A percentile compares a stretch with the other conserved stretches of the same genome.
Evolutionary conservation across 1,140 invertebrate species (phyloP).

Genomic region (Ganaspis sp.): DNA sequence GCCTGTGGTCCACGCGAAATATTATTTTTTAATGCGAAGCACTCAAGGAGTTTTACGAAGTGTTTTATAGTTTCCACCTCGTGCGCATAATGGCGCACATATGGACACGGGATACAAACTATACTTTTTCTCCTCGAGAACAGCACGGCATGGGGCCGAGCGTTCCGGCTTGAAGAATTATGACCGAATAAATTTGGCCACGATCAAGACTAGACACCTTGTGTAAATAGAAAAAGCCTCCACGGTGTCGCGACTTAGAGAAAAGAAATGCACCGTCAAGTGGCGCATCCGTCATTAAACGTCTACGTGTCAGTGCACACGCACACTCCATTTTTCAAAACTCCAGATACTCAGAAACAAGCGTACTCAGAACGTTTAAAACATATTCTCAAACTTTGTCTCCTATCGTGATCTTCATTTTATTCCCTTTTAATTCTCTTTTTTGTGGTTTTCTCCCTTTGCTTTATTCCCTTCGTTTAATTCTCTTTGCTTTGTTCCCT

Average conservation of each 20-base stretch:
- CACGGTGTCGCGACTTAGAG: neutral
- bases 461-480: no score
- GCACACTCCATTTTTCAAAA: neutral
- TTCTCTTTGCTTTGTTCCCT: no score
- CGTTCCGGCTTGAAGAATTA: neutral
- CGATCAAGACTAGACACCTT: constrained; percentile 20
- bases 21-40: neutral
- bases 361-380: neutral
- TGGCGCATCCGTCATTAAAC: constrained; percentile 12
- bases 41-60: constrained; percentile 32
- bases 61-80: constrained; percentile 27
- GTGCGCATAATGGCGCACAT: constrained; percentile 26
- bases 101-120: constrained; percentile 27
- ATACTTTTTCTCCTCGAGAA: neutral
- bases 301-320: neutral
- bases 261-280: constrained; percentile 25
- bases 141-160: constrained; percentile 17
- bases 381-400: no score
- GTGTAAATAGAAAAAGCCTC: constrained; percentile 17
- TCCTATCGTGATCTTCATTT: no score
- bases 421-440: no score
- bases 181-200: constrained; percentile 19
- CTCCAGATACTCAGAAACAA: neutral
- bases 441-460: no score
- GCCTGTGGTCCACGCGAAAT: neutral